Base-by-base conservation (phyloP, 2,888 invertebrate species). In the Parascotia fuliginaria region DNA sequence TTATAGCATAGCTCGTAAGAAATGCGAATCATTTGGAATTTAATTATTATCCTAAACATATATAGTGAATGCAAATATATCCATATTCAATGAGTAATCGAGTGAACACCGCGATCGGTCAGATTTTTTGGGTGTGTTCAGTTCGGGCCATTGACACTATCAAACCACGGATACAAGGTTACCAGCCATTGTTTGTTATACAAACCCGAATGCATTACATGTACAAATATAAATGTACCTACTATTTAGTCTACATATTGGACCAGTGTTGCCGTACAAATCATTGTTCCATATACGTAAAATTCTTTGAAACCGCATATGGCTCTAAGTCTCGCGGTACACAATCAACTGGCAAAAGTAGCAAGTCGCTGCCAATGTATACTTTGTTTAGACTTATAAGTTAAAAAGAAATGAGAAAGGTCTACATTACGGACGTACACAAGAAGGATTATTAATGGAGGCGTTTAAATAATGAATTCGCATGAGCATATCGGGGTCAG, bases 401-500 rank as follows among this genome's bases (percentile, higher is more conserved):
- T 62, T 66, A 61, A 22, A 65, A 70, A 43, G 42, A 36, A 70
- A 65, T 39, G 51, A 62, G 51, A 70, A 46, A 46, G 52, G 44
- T 50, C 37, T 40, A 13, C 12, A 31, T 34, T 34, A 43, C 44
- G 38, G 38, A 46, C 43, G 34, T 27, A 57, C 52, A 24, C 24
- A 24, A 24, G 24, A 58, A 52, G 56, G 65, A 70, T 60, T 66
- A 57, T 65, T 58, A 53, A 67, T 72, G 60, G 67, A 70, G 67
- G 69, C 59, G 62, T 70, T 73, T 69, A 68, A 71, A 67, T 70
- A 68, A 75, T 76, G 70, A 78, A 75, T 78, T 75, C 58, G 73
- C 66, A 75, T 68, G 68, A 65, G 67, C 73, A 75, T 78, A 88
- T 84, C 83, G 85, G 68, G 87, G 90, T 88, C 82, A 90, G 84